Base-by-base conservation (phyloP, 2,113 vertebrate species). In the Indicator indicator region DNA sequence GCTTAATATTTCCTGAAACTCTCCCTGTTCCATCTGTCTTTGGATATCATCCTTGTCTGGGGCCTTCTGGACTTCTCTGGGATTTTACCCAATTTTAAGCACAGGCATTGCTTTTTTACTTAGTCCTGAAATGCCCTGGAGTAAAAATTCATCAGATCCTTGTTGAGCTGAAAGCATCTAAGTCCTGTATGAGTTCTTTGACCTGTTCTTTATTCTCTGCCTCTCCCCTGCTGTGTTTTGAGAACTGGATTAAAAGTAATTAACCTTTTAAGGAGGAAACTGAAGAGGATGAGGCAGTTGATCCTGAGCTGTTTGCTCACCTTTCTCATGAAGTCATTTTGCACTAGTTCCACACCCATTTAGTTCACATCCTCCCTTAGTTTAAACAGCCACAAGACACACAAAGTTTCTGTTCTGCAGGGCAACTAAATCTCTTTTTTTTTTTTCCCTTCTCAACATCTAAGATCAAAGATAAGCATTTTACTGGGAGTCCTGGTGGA, bases 1-100 rank as follows among this genome's bases (percentile, higher is more conserved):
- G 48, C 71, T 93, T 94, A 91, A 69, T 89, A 85, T 69, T 94
- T 96, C 68, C 87, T 87, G 82, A 90, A 88, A 73, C 46, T 26
- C 58, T 70, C 54, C 79, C 59, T 65, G 56, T 70, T 67, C 92
- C 90, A 91, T 94, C 93, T 94, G 68, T 42, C 69, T 91, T 55
- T 77, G 64, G 72, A 94, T 95, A 90, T 59, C 21, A 87, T 1
- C 3, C 46, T 93, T 92, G 74, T 64, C 88, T 90, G 33, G 32
- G 62, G 62, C 50, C 48, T 75, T 72, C 74, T 69, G 19, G 36
- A n/a, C 14, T 83, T 89, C 36, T 73, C 79, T 64, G 64, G 64
- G 55, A 80, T 91, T 89, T 80, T 73, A 89, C 69, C 32, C 85
- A 73, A 46, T 93, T 93, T 85, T 70, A 73, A 83, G 52, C 58